A percentile compares a stretch with the other conserved stretches of the same genome.
Conservation (phyloP, 2,888 invertebrate genomes). For the Eutolmus rufibarbis region DNA sequence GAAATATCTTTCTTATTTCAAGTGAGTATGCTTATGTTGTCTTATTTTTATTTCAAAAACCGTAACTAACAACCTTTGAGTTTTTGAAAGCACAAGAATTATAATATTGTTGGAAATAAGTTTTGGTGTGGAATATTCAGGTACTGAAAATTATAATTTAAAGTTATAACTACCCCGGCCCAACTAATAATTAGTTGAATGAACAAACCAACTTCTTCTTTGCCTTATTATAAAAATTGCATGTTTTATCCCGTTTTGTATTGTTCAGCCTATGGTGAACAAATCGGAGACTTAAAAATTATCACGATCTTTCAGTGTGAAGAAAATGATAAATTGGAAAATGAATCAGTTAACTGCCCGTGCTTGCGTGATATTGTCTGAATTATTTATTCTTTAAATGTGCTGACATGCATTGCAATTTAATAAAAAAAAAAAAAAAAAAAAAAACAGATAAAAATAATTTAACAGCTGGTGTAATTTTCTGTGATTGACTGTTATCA, state of each 20-base stretch:
- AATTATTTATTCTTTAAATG: not conserved
- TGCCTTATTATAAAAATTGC: not conserved
- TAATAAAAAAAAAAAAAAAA: not conserved
- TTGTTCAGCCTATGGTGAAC: not conserved
- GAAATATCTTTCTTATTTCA: not conserved
- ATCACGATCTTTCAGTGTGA: not conserved
- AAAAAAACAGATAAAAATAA: not conserved
- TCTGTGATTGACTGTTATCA: not conserved
- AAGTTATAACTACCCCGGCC: not conserved
- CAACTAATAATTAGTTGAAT: not conserved
- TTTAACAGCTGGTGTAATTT: not conserved
- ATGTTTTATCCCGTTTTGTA: not conserved
- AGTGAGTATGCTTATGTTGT: not conserved
- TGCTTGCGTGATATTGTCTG: not conserved
- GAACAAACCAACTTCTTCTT: not conserved
- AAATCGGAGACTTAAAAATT: not conserved
- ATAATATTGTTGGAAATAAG: too few species aligned
- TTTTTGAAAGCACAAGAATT: not conserved
- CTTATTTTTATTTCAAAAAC: not conserved
- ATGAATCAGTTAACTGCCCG: not conserved
- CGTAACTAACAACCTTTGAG: not conserved
- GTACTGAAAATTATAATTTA: not conserved
- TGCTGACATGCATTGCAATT: not conserved
- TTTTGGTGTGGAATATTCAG: too few species aligned
- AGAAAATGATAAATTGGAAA: not conserved